Conservation (phyloP, 2,797 vertebrate genomes). For the Diplodus sargus region DNA sequence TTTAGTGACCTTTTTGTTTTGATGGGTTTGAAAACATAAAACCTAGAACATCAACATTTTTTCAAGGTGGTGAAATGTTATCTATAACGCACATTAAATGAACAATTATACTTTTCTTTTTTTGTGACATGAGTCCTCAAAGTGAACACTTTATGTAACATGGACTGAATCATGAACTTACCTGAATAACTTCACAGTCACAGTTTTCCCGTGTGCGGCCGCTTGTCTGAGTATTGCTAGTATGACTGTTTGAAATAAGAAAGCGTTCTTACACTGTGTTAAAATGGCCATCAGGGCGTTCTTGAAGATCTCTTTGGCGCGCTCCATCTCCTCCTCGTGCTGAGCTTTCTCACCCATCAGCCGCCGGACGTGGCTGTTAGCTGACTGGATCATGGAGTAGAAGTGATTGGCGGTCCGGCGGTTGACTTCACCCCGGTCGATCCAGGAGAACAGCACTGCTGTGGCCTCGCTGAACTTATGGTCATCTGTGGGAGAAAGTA, state of each 20-base stretch:
- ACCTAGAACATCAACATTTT: background rate
- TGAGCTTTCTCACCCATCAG: conserved; percentile 94
- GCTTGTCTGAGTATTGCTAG: background rate
- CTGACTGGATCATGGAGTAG: conserved; percentile 97
- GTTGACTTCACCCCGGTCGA: conserved; percentile 96
- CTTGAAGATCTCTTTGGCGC: conserved; percentile 93
- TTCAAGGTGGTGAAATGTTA: too few relatives aligned
- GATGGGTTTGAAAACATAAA: too few relatives aligned
- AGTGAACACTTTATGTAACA: background rate
- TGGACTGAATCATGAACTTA: conserved; percentile 21
- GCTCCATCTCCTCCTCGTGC: conserved; percentile 94
- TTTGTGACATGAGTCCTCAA: background rate
- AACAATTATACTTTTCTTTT: background rate
- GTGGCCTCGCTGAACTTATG: conserved; percentile 92
- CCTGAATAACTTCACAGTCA: conserved; percentile 31
- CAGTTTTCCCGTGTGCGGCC: background rate
- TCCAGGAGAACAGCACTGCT: conserved; percentile 92
- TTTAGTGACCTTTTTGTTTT: too few relatives aligned
- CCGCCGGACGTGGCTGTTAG: conserved; percentile 94
- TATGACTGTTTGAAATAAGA: background rate
- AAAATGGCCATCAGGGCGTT: conserved; percentile 92
- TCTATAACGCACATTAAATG: too few relatives aligned
- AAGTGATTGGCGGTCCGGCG: conserved; percentile 94
- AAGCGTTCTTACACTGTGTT: conserved; percentile 92
- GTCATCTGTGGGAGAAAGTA: conserved; percentile 85